These are phyloP conservation scores for Rhinolophus ferrumequinum DNA, from an alignment of 2,113 vertebrate genomes.

Conservation along the genomic window DNA sequence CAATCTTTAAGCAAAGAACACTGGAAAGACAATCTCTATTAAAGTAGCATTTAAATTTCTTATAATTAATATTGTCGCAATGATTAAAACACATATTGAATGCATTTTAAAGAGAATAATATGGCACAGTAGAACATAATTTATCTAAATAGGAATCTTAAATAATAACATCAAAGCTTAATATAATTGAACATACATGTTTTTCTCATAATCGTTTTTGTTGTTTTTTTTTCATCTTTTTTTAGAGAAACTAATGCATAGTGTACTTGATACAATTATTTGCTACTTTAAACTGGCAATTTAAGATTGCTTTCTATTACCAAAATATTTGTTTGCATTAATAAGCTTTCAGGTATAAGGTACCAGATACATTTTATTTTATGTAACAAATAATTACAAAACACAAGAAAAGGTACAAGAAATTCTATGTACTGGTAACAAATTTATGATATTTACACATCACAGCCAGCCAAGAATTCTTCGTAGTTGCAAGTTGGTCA, in stretches of 20 bases:
- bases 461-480: too few species aligned
- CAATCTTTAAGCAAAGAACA: neutral
- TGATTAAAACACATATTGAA: neutral
- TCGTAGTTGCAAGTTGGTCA: too few species aligned
- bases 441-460: too few species aligned
- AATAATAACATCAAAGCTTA: neutral
- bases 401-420: too few species aligned
- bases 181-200: neutral
- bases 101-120: neutral
- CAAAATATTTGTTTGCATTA: neutral
- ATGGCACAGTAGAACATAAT: neutral
- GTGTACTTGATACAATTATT: neutral
- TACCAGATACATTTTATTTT: too few species aligned
- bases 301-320: neutral
- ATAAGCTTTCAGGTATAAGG: neutral
- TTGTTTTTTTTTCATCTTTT: neutral
- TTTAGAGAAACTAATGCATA: neutral
- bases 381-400: too few species aligned
- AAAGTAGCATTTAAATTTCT: neutral
- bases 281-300: neutral
- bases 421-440: too few species aligned
- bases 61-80: neutral
- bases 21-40: neutral
- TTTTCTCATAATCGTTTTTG: neutral
- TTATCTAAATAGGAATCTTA: neutral